phyloP scores from a whole-genome alignment of 2,113 vertebrate species.

The Grammomys dolichurus region DNA sequence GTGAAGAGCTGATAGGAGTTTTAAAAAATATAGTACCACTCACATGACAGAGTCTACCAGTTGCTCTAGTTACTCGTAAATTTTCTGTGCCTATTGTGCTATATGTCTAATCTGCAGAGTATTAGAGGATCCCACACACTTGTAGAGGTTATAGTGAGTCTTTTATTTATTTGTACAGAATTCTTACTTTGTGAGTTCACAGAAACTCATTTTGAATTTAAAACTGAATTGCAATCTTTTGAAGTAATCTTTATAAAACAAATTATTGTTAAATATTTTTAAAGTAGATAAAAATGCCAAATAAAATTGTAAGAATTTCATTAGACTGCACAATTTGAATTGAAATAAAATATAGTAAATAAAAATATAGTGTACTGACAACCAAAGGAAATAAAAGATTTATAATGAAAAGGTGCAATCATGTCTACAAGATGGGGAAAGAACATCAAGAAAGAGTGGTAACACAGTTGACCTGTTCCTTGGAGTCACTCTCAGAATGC shows the following conservation, averaged over 20 bases:
- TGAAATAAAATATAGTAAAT: neutral
- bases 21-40: neutral
- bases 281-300: neutral
- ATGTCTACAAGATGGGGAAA: neutral
- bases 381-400: constrained; percentile 13
- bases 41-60: neutral
- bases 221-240: neutral
- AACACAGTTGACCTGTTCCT: neutral
- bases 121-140: neutral
- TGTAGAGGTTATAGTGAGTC: neutral
- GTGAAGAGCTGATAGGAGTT: neutral
- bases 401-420: neutral
- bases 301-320: neutral
- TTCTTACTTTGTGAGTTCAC: neutral
- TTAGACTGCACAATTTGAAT: neutral
- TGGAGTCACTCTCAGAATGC: neutral
- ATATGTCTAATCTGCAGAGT: neutral
- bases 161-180: neutral
- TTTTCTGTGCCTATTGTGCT: neutral
- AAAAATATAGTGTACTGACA: neutral
- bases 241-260: neutral
- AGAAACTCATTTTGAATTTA: neutral
- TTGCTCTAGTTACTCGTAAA: neutral
- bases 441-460: neutral
- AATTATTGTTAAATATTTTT: neutral